phyloP scores from a whole-genome alignment of 1,140 invertebrate species.

The Ceratina japonica region DNA sequence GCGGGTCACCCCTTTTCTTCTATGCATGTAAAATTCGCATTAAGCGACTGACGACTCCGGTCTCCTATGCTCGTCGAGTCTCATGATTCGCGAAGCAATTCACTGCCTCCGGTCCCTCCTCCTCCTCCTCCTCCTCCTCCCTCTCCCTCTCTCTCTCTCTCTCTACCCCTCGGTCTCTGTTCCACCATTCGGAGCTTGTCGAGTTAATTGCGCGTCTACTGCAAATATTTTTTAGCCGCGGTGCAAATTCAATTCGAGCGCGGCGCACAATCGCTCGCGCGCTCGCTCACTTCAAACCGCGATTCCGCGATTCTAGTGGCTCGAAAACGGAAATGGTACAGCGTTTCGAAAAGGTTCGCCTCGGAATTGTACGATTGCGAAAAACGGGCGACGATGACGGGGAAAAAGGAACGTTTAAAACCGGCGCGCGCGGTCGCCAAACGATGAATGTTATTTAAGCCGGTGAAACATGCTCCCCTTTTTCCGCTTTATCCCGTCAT shows the following conservation, averaged over 20 bases:
- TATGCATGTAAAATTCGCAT: slow-evolving; percentile 68
- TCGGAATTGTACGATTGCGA: background rate
- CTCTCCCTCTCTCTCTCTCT: no score
- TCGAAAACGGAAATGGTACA: background rate
- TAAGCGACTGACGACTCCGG: slow-evolving; percentile 56
- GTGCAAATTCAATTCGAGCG: slow-evolving; percentile 24
- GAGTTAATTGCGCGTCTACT: slow-evolving; percentile 39
- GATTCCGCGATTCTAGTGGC: background rate
- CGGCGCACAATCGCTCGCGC: slow-evolving; percentile 3
- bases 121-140: no score
- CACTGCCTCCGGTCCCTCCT: background rate
- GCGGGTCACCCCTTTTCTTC: slow-evolving; percentile 37
- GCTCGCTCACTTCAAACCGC: background rate
- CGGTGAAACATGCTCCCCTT: no score
- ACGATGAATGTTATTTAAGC: background rate
- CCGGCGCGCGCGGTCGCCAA: no score
- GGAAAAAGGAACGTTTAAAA: no score
- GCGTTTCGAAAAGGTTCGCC: background rate
- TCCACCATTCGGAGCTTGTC: slow-evolving; percentile 7
- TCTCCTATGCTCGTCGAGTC: slow-evolving; percentile 24
- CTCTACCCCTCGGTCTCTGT: background rate
- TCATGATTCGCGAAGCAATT: slow-evolving; percentile 13
- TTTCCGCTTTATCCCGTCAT: no score
- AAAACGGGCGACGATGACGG: no score
- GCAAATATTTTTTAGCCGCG: slow-evolving; percentile 19